phyloP scores from a whole-genome alignment of 2,113 vertebrate genomes.

The Strigops habroptila region DNA sequence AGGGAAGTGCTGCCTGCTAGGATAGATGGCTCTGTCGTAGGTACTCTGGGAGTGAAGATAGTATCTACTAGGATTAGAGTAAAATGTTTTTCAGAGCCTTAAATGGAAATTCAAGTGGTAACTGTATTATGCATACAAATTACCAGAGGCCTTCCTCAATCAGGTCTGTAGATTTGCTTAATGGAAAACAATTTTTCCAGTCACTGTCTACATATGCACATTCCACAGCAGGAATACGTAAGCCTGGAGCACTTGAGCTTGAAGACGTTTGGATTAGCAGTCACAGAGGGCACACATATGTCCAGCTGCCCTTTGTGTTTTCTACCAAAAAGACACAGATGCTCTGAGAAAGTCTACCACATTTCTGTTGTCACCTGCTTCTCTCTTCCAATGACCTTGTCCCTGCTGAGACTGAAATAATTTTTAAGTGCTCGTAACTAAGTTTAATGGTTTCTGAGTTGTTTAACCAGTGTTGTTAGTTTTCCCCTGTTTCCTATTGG shows the following conservation, averaged over 20 bases:
- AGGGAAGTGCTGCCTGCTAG: slow-evolving; percentile 38
- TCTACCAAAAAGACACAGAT: not conserved
- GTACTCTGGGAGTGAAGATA: slow-evolving; percentile 49
- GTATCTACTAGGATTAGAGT: slow-evolving; percentile 58
- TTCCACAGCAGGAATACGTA: slow-evolving; percentile 38
- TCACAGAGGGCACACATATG: not conserved
- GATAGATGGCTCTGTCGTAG: slow-evolving; percentile 53
- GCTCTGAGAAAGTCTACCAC: not conserved
- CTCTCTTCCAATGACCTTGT: not conserved
- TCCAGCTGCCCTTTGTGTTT: not conserved
- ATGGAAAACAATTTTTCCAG: slow-evolving; percentile 63
- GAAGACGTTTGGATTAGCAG: not conserved
- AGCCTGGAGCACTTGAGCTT: not conserved
- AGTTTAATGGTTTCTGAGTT: not conserved
- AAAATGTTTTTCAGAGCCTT: slow-evolving; percentile 64
- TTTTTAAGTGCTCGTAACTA: not conserved
- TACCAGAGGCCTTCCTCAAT: slow-evolving; percentile 61
- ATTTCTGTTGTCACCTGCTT: not conserved
- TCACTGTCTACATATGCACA: slow-evolving; percentile 32
- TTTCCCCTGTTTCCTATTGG: not conserved
- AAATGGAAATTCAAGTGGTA: slow-evolving; percentile 71
- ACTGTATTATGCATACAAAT: slow-evolving; percentile 66
- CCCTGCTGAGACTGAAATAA: not conserved
- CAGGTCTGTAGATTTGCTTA: slow-evolving; percentile 57
- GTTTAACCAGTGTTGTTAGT: not conserved